Percentiles rank a stretch among this genome's conserved stretches.
phyloP scores from a whole-genome alignment of 2,888 invertebrate genomes.

The Acanthosoma haemorrhoidale region DNA sequence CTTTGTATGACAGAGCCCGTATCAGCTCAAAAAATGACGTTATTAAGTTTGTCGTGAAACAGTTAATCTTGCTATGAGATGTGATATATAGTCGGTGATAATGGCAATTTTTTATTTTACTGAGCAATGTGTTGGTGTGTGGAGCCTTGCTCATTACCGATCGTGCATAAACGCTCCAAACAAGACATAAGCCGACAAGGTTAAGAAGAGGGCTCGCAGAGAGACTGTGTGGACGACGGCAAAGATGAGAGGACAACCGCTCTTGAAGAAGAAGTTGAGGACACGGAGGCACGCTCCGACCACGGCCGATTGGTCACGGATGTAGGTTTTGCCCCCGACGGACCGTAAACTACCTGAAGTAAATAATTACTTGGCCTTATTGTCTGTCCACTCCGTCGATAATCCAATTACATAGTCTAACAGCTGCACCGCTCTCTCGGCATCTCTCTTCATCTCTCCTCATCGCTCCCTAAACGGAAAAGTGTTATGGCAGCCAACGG shows the following conservation, averaged over 20 bases:
- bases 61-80: too few relatives aligned
- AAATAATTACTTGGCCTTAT: conserved; percentile 22
- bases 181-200: background rate
- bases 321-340: conserved; percentile 1
- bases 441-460: background rate
- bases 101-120: too few relatives aligned
- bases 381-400: conserved; percentile 9
- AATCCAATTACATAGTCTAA: conserved; percentile 22
- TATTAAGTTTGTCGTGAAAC: too few relatives aligned
- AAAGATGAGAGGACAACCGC: conserved; percentile 7
- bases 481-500: background rate
- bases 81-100: too few relatives aligned
- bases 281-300: conserved; percentile 21
- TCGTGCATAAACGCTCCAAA: background rate
- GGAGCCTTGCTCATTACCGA: too few relatives aligned
- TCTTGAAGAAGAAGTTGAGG: background rate
- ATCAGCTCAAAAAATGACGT: too few relatives aligned
- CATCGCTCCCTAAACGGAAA: background rate
- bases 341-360: conserved; percentile 24
- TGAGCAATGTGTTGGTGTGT: too few relatives aligned
- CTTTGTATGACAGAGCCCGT: too few relatives aligned
- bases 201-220: background rate
- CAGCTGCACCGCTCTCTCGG: background rate
- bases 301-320: conserved; percentile 11
- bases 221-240: conserved; percentile 1